Base-by-base conservation (phyloP, 2,113 vertebrate species). In the Crotalus horridus region DNA sequence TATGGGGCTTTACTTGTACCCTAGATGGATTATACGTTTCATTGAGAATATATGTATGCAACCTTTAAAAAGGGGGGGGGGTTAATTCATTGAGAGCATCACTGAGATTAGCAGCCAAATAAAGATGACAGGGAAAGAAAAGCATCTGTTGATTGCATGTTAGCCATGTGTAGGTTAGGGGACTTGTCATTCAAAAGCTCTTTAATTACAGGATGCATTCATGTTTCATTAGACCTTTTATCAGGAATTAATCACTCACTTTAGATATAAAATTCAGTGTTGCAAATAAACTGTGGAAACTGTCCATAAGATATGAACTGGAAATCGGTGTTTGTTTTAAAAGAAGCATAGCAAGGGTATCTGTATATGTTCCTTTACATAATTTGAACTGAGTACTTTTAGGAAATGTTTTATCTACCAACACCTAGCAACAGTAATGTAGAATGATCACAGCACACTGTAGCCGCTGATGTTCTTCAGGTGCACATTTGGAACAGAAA, bases 181-280 rank as follows among this genome's bases (percentile, higher is more conserved):
- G 94, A 91, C 74, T 51, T 95, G 93, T 94, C 91, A 92, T 87
- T 97, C 95, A 96, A 96, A 97, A 94, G 95, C 97, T 96, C 97
- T 96, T 97, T 98, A 98, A 99, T 98, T 98, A 98, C 94, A 93
- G 98, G 98, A 98, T 96, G 95, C 97, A 98, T 98, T 98, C 97
- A 98, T 98, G 96, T 98, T 98, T 98, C 98, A 98, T 98, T 98
- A 98, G 97, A 95, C 97, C 96, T 98, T 90, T 98, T 98, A 98
- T 98, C 98, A 98, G 98, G 97, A 98, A 98, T 98, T 98, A 98
- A 98, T 98, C 97, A 98, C 90, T 94, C 96, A 95, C 98, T 98
- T 98, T 98, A 43, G 97, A 98, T 98, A 97, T 98, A 98, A 98
- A 98, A 98, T 98, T 98, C 97, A 98, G 89, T 94, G 96, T 98